Percentiles rank a stretch among this genome's conserved stretches.
These are phyloP conservation scores for Bubo scandiacus DNA, from an alignment of 2,113 vertebrate genomes.

Conservation along the genomic window DNA sequence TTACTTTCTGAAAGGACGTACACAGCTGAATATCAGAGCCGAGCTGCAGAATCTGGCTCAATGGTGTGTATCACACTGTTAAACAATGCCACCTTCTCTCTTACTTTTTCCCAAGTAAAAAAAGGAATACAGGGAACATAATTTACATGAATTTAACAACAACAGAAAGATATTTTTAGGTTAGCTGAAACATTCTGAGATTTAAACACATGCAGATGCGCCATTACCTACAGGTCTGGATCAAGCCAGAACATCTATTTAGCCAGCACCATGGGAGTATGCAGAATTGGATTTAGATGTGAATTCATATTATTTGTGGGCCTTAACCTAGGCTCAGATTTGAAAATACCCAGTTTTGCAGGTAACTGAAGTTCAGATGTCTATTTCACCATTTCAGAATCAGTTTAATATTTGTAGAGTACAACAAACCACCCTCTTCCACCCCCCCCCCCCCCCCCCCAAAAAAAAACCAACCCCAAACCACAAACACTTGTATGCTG, in stretches of 20 bases:
- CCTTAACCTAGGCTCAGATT: neutral
- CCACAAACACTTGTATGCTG: neutral
- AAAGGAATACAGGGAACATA: neutral
- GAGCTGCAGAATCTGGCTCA: neutral
- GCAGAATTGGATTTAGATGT: neutral
- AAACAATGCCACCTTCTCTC: neutral
- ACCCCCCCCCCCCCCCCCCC: too few relatives aligned
- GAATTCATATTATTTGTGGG: neutral
- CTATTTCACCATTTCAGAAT: neutral
- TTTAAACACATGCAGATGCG: neutral
- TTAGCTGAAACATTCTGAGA: neutral
- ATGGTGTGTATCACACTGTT: neutral
- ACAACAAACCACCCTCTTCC: neutral
- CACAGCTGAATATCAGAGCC: neutral
- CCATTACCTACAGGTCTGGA: neutral
- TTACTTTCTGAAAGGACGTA: neutral
- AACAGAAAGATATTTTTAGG: neutral
- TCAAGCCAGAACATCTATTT: neutral
- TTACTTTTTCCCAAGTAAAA: neutral
- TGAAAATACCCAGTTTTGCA: neutral
- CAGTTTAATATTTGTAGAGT: neutral
- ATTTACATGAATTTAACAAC: neutral
- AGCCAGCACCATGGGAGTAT: accelerated
- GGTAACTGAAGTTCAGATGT: neutral
- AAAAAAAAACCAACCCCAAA: neutral